phyloP scores from a whole-genome alignment of 2,888 invertebrate genomes.

The Limnephilus marmoratus region DNA sequence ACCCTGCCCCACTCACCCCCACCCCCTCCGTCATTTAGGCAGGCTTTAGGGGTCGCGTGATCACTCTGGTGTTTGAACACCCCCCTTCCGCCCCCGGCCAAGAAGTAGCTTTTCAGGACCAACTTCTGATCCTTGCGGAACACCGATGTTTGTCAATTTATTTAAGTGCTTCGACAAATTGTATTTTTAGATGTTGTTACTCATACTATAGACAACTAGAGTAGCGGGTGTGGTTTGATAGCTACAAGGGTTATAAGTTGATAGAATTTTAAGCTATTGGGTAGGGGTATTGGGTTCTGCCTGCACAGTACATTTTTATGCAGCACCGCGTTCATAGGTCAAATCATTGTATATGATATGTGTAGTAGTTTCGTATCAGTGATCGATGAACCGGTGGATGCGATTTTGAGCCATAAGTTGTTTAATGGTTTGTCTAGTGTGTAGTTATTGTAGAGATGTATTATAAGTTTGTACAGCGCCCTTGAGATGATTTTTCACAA shows the following conservation, averaged over 20 bases:
- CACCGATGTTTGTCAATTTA: conserved; percentile 45
- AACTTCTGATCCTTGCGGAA: conserved; percentile 39
- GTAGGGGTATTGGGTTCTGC: too few relatives aligned
- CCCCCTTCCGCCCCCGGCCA: neutral
- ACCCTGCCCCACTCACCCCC: neutral
- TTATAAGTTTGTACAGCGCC: too few relatives aligned
- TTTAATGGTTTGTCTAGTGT: too few relatives aligned
- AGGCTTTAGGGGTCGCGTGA: neutral
- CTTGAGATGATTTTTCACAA: too few relatives aligned
- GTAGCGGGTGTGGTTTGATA: neutral
- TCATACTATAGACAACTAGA: neutral
- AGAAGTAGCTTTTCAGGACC: neutral
- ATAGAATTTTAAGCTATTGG: neutral
- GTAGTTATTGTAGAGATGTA: too few relatives aligned
- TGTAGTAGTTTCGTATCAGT: too few relatives aligned
- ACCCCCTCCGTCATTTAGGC: neutral
- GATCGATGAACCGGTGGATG: too few relatives aligned
- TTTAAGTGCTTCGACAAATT: conserved; percentile 40
- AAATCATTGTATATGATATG: too few relatives aligned
- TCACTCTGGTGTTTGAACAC: conserved; percentile 5
- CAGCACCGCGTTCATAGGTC: too few relatives aligned
- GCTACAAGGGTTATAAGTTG: neutral
- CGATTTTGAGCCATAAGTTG: too few relatives aligned
- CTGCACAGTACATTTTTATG: too few relatives aligned
- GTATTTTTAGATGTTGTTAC: neutral